Percentiles rank a stretch among this genome's conserved stretches.
phyloP scores from a whole-genome alignment of 2,888 invertebrate species.

The Gisinianus flammeolus region DNA sequence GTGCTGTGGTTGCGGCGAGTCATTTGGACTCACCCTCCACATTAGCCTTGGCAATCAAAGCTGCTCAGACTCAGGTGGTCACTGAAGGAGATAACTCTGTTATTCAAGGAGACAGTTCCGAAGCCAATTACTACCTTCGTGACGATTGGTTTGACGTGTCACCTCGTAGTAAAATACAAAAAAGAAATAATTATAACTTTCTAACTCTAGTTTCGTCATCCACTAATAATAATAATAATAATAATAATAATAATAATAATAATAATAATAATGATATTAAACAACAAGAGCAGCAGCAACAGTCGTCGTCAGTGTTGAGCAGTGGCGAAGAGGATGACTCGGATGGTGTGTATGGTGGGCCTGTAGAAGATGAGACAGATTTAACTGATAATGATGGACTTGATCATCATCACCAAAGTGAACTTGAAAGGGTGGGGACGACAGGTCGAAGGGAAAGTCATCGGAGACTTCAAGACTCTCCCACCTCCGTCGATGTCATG shows the following conservation, averaged over 20 bases:
- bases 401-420: slow-evolving; percentile 23
- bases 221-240: slow-evolving; percentile 4
- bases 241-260: neutral
- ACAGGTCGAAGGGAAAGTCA: neutral
- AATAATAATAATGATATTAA: neutral
- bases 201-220: slow-evolving; percentile 28
- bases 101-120: slow-evolving; percentile 30
- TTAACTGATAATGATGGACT: slow-evolving; percentile 2
- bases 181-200: slow-evolving; percentile 37
- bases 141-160: slow-evolving; percentile 33
- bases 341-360: slow-evolving; percentile 14
- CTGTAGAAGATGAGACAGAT: slow-evolving; percentile 16
- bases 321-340: slow-evolving; percentile 33
- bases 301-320: slow-evolving; percentile 28
- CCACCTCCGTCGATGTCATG: neutral
- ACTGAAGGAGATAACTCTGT: slow-evolving; percentile 13
- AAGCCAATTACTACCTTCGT: slow-evolving; percentile 31
- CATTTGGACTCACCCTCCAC: slow-evolving; percentile 22
- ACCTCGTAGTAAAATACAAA: slow-evolving; percentile 34
- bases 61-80: slow-evolving; percentile 16
- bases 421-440: slow-evolving; percentile 9
- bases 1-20: slow-evolving; percentile 11
- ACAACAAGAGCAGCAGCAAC: slow-evolving; percentile 5
- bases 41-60: slow-evolving; percentile 27
- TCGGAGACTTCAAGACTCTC: neutral